Base-by-base conservation (phyloP, 2,113 vertebrate genomes). In the Thunnus maccoyii region DNA sequence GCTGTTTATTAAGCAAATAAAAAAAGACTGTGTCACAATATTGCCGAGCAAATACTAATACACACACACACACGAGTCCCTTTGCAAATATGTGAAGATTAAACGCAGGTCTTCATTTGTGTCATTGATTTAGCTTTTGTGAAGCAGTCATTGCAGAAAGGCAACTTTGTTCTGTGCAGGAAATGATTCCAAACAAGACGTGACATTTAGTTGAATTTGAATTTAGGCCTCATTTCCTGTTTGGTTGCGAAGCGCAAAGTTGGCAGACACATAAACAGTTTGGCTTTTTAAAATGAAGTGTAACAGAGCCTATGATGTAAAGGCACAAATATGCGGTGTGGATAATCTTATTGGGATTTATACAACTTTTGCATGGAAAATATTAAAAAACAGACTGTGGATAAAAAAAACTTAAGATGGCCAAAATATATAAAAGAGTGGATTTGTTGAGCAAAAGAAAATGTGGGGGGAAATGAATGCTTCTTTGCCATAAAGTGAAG, bases 271-370 rank as follows among this genome's bases (percentile, higher is more conserved):
- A 36, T 54, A 55, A 67, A 57, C 22, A 41, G 14, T 72, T 66
- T 83, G 22, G 47, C 72, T 36, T 74, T 60, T 52, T 16, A 36
- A 54, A 44, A 54, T 47, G 10, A 67, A 62, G 55, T 52, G 52
- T 52, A 57, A 70, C 58, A 17, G 60, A 66, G 66, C 2, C 1
- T 13, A 3, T 62, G 25, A 67, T 51, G n/a, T 51, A 72, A 46
- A 62, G 15, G 22, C 14, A 47, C 10, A 71, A 15, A 54, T 55
- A 75, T 71, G 56, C 25, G 16, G 10, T 41, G 48, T 55, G 75
- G 48, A 56, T 32, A 56, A 72, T 72, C 52, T 16, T 25, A 13
- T 54, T 44, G 27, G 56, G 56, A 41, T 61, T 46, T 46, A 22
- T 66, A 65, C 15, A 54, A 55, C 61, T 60, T 65, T 50, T 41